Evolutionary conservation across 2,797 vertebrate species (phyloP), one percentile per base, ranked within the genome.

Genomic region (Apogon talboti): DNA sequence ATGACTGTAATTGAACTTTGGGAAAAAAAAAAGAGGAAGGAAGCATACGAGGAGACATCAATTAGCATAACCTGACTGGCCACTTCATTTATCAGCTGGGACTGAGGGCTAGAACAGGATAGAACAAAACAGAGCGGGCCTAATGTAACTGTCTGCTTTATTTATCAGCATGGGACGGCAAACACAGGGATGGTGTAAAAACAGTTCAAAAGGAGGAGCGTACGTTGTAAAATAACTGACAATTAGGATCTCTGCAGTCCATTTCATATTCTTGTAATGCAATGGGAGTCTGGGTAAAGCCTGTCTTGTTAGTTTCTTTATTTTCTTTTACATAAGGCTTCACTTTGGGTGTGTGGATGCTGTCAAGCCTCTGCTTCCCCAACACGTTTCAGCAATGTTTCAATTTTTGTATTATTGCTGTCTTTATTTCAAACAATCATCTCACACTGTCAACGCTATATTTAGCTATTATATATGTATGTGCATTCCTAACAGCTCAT

Each of bases 1-100:
- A 89, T 87, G 91, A 91, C 78, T 89, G 82, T 93, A 93, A 94
- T 92, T 93, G 89, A 91, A 94, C 91, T 92, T 92, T 90, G 91
- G 87, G 24, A 28, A 28, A 6, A 28, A 91, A 74, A 89, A 75
- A 74, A 85, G 78, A 87, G 89, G 86, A 91, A 90, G 87, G 89
- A 92, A 92, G 89, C 71, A 70, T 76, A 80, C 58, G 81, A 92
- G 78, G 89, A 89, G 87, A 90, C 88, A 91, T 91, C 86, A 89
- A 92, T 93, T 91, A 92, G 88, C 90, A 91, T 88, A 90, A 84
- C 84, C 84, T 85, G 86, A 87, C 83, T 84, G 78, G 83, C 82
- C 59, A 85, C 77, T 88, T 89, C 87, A 93, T 93, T 92, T 87
- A 91, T 93, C 90, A 92, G 82, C 66, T 47, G 55, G 50, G 71